A percentile compares a stretch with the other conserved stretches of the same genome.
phyloP scores from a whole-genome alignment of 92 coral and sea anemone species.

The Epizoanthus fatuus region DNA sequence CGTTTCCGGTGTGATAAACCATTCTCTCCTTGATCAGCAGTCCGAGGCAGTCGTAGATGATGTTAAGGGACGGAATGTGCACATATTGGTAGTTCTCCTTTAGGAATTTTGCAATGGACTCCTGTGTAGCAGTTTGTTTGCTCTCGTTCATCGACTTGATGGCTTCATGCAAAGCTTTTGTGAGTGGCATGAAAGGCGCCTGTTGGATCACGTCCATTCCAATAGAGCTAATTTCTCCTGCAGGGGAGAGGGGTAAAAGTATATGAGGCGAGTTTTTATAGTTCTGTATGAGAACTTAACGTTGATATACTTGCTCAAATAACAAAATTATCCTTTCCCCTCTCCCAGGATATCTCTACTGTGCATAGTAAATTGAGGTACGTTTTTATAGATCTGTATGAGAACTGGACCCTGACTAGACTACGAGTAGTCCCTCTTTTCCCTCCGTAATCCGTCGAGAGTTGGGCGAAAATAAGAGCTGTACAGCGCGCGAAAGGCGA shows the following conservation, averaged over 20 bases:
- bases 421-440: too few relatives aligned
- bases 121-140: conserved; percentile 75
- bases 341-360: too few relatives aligned
- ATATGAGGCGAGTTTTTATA: neutral
- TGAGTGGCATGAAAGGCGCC: conserved; percentile 93
- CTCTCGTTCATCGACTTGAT: conserved; percentile 84
- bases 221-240: conserved; percentile 89
- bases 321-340: too few relatives aligned
- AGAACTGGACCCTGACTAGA: too few relatives aligned
- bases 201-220: conserved; percentile 92
- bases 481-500: too few relatives aligned
- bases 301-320: too few relatives aligned
- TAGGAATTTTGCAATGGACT: conserved; percentile 79
- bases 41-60: conserved; percentile 89
- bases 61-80: conserved; percentile 85
- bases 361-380: too few relatives aligned
- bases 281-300: too few relatives aligned
- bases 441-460: too few relatives aligned
- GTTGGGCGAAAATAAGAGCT: too few relatives aligned
- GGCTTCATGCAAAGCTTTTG: conserved; percentile 87
- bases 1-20: conserved; percentile 79
- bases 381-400: too few relatives aligned
- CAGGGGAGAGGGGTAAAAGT: neutral
- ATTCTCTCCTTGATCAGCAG: conserved; percentile 82
- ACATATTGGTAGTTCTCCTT: conserved; percentile 88